Conservation (phyloP, 1,140 invertebrate species). For the Paraescarpia echinospica region DNA sequence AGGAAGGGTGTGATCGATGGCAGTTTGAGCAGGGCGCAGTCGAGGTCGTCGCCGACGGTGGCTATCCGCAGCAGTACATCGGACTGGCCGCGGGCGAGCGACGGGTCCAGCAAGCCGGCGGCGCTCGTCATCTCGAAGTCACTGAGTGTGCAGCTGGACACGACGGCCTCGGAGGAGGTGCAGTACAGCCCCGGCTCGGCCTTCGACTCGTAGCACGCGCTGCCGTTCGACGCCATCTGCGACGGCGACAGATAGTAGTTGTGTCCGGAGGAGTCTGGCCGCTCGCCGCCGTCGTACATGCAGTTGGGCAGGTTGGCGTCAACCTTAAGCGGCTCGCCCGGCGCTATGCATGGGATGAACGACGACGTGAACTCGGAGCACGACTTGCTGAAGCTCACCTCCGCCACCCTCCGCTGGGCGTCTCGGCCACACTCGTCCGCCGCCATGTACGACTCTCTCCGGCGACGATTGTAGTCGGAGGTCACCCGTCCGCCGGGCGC, state of each 20-base stretch:
- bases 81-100: not conserved
- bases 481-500: not conserved
- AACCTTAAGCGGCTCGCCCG: not conserved
- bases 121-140: slow-evolving; percentile 7
- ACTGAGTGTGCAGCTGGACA: not conserved
- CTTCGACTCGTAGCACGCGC: not conserved
- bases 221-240: not conserved
- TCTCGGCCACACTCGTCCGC: not conserved
- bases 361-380: not conserved
- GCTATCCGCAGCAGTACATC: not conserved
- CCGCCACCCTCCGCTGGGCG: not conserved
- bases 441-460: not conserved
- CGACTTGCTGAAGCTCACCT: not conserved
- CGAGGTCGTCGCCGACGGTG: slow-evolving; percentile 1
- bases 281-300: not conserved
- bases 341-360: not conserved
- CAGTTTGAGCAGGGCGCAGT: slow-evolving; percentile 11
- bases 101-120: not conserved
- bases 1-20: slow-evolving; percentile 17
- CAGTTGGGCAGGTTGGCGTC: not conserved
- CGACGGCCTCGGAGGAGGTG: not conserved
- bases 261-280: not conserved
- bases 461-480: not conserved
- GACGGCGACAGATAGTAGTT: slow-evolving; percentile 5
- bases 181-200: not conserved